Evolutionary conservation across 2,888 invertebrate genomes (phyloP).

Genomic region (Strigamia transsilvanica): DNA sequence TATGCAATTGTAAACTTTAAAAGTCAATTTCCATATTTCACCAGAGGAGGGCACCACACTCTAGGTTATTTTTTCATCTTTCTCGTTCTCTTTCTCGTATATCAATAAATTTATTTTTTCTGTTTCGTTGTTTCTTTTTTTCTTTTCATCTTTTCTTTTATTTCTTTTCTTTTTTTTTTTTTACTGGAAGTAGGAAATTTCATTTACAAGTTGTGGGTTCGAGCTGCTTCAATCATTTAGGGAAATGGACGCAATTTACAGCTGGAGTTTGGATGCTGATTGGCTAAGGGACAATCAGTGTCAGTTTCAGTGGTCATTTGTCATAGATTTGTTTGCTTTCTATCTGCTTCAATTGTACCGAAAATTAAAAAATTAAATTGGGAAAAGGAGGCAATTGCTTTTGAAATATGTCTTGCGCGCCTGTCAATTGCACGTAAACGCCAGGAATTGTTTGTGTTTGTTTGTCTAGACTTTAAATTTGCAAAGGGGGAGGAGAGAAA

Average conservation of each 20-base stretch:
- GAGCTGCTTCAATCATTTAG: not conserved
- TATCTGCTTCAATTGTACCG: constrained; percentile 49
- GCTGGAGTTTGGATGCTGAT: constrained; percentile 25
- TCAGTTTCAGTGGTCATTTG: constrained; percentile 46
- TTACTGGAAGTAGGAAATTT: not conserved
- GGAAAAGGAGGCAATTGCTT: constrained; percentile 44
- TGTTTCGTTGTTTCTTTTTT: not conserved
- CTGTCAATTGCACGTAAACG: constrained; percentile 40
- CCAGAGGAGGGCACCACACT: constrained; percentile 39
- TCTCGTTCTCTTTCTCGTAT: not conserved
- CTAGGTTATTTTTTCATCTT: constrained; percentile 19
- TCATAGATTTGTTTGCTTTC: constrained; percentile 47
- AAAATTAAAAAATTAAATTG: constrained; percentile 48
- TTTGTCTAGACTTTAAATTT: constrained; percentile 39
- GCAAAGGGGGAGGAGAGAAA: not conserved
- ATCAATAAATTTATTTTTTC: not conserved
- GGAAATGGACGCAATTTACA: constrained; percentile 13
- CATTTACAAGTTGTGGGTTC: constrained; percentile 25
- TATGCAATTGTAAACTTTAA: constrained; percentile 36
- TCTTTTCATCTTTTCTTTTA: not conserved
- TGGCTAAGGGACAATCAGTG: constrained; percentile 39
- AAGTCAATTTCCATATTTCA: constrained; percentile 46
- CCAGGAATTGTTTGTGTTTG: not conserved
- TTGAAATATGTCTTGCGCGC: constrained; percentile 29
- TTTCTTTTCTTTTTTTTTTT: not conserved